phyloP scores from a whole-genome alignment of 2,888 invertebrate genomes.

The Chirona hameri region DNA sequence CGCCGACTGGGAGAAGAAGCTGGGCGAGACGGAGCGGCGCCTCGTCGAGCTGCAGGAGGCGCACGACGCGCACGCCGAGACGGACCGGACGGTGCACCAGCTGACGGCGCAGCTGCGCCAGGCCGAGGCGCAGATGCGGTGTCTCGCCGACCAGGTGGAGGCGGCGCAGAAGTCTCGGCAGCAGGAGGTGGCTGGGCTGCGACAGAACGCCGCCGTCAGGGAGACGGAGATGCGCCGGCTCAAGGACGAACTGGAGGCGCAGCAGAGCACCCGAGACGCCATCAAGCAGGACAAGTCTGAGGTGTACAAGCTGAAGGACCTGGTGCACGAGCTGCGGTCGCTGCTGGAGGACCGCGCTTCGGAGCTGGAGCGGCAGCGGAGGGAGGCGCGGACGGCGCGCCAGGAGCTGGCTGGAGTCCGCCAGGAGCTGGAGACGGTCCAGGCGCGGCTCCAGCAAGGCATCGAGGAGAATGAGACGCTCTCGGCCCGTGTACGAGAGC shows the following conservation, averaged over 20 bases:
- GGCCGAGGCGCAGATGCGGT: constrained; percentile 26
- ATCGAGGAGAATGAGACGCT: constrained; percentile 73
- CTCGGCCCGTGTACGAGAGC: constrained; percentile 65
- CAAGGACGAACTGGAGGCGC: constrained; percentile 35
- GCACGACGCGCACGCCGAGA: constrained; percentile 34
- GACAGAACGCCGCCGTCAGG: not conserved
- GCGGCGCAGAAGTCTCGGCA: not conserved
- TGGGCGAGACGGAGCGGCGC: constrained; percentile 31
- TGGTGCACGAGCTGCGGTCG: constrained; percentile 41
- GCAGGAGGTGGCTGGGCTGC: not conserved
- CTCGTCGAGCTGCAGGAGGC: constrained; percentile 30
- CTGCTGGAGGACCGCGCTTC: constrained; percentile 40
- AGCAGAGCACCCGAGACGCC: constrained; percentile 3
- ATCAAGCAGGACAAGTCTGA: constrained; percentile 39
- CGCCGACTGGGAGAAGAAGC: constrained; percentile 35
- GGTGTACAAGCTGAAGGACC: constrained; percentile 40
- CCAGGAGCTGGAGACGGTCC: constrained; percentile 44
- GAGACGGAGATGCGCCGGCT: constrained; percentile 32
- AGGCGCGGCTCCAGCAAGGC: constrained; percentile 63
- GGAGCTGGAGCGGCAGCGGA: constrained; percentile 48
- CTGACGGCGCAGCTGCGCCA: not conserved
- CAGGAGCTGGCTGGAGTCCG: constrained; percentile 36
- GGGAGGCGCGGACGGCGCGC: constrained; percentile 59
- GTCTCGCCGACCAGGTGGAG: constrained; percentile 34
- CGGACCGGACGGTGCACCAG: constrained; percentile 31